Conservation (phyloP, 2,113 vertebrate species). For the Vidua chalybeata region DNA sequence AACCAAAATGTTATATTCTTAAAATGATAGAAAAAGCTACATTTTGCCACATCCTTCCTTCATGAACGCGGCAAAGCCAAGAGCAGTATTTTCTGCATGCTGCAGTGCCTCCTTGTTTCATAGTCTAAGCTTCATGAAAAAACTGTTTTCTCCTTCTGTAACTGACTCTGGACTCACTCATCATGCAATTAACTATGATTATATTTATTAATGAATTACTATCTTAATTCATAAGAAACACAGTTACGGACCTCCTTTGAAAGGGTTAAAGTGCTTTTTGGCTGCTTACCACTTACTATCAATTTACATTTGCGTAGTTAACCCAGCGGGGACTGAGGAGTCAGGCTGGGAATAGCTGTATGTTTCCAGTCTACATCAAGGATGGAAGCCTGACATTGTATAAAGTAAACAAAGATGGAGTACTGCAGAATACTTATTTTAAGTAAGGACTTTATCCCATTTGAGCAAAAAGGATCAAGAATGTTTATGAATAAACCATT, state of each 20-base stretch:
- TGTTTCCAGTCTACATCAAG: neutral
- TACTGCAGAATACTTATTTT: neutral
- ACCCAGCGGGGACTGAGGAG: neutral
- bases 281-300: neutral
- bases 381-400: neutral
- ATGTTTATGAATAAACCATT: neutral
- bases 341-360: neutral
- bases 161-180: neutral
- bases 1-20: no score
- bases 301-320: neutral
- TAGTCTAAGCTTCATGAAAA: neutral
- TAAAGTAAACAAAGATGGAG: neutral
- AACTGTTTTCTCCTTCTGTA: neutral
- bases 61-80: neutral
- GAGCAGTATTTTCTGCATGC: neutral
- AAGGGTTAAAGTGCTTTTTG: conserved; percentile 1
- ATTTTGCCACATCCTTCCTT: neutral
- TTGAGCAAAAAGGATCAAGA: neutral
- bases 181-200: neutral
- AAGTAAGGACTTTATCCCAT: neutral
- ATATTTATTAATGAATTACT: neutral
- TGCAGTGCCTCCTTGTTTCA: neutral
- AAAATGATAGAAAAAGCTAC: neutral
- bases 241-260: neutral
- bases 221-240: neutral